Base-by-base conservation (phyloP, 1,140 invertebrate genomes). In the Lasaia peninsularis region DNA sequence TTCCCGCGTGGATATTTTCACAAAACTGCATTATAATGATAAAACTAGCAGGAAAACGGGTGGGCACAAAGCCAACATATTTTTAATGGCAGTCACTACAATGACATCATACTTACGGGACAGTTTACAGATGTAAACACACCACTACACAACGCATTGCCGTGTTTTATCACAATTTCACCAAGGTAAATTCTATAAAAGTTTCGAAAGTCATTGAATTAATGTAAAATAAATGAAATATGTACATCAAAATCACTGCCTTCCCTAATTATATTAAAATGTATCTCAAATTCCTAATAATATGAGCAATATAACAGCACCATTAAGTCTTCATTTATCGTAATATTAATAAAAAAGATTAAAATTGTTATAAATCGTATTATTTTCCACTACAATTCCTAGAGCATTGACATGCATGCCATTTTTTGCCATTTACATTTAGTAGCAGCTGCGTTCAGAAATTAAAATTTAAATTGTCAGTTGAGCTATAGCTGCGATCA, bases 51-150 rank as follows among this genome's bases (percentile, higher is more conserved):
- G 81, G 80, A 79, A 88, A 86, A 86, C 72, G 75, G 77, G 75
- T 86, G 85, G 85, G 85, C 85, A 88, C 79, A 79, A 80, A 88
- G 83, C 83, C 85, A 88, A 88, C 76, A 78, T 73, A 71, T 88
- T 88, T 84, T 86, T 82, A 85, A 83, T 82, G 81, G 79, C 76
- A 79, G 73, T 70, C 77, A 67, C 71, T 75, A 78, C 73, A 85
- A 86, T 88, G 85, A 88, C 85, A 88, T 88, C 85, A 88, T 88
- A 88, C 85, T 88, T 65, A 88, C 85, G 70, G 78, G 76, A 76
- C 74, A 76, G 68, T 85, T 77, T 80, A 88, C 66, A 85, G 73
- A 80, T 86, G 85, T 88, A 88, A 88, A 88, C 85, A 86, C 83
- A 88, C 86, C 74, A 75, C 81, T 85, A 58, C 62, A 59, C 65